phyloP scores from a whole-genome alignment of 2,888 invertebrate species.

The Synanthedon vespiformis region DNA sequence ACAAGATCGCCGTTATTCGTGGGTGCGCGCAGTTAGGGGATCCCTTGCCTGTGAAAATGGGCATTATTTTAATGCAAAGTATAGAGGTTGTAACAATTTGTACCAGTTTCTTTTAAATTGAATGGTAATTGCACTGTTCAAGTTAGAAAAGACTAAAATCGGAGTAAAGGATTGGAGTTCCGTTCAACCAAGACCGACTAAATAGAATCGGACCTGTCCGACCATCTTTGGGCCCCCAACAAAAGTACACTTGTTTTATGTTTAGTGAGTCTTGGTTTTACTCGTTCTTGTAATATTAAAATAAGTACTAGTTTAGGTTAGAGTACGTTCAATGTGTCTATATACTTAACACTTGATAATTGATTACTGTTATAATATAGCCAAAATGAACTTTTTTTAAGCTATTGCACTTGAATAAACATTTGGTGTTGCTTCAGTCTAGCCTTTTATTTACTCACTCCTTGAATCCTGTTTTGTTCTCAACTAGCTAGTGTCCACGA shows the following conservation, averaged over 20 bases:
- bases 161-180: slow-evolving; percentile 68
- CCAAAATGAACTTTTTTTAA: slow-evolving; percentile 26
- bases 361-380: neutral
- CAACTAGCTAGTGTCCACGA: too few relatives aligned
- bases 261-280: slow-evolving; percentile 72
- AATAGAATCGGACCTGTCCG: slow-evolving; percentile 47
- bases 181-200: slow-evolving; percentile 72
- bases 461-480: too few relatives aligned
- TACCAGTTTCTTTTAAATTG: slow-evolving; percentile 70
- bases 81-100: slow-evolving; percentile 83
- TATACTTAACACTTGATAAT: too few relatives aligned
- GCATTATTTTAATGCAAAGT: slow-evolving; percentile 94
- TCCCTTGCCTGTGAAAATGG: slow-evolving; percentile 79
- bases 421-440: slow-evolving; percentile 54
- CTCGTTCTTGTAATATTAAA: slow-evolving; percentile 33
- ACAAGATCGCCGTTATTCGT: slow-evolving; percentile 54
- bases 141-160: slow-evolving; percentile 64
- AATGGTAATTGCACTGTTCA: slow-evolving; percentile 69
- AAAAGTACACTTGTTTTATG: slow-evolving; percentile 47
- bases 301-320: slow-evolving; percentile 9
- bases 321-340: slow-evolving; percentile 15
- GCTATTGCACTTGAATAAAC: slow-evolving; percentile 48
- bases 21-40: slow-evolving; percentile 62
- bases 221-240: slow-evolving; percentile 33
- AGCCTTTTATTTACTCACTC: too few relatives aligned